Percentiles rank a stretch among this genome's conserved stretches.
Evolutionary conservation across 2,113 vertebrate species (phyloP).

Genomic region (Lates calcarifer): DNA sequence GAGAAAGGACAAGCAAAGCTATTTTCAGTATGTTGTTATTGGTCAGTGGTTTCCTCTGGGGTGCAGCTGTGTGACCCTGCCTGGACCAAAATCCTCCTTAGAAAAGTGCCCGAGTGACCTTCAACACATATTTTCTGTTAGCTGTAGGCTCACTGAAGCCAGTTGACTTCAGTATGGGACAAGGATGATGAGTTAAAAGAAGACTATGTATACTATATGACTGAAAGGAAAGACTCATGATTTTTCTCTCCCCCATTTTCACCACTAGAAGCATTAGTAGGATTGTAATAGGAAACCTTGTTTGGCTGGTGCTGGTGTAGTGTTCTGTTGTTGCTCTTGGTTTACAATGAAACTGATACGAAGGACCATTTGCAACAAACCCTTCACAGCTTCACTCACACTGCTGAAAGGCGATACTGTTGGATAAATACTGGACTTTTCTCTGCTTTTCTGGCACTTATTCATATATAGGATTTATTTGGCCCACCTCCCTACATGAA

Average conservation of each 20-base stretch:
- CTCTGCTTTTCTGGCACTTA: background rate
- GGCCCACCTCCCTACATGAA: background rate
- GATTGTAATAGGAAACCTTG: constrained; percentile 28
- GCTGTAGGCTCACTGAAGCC: background rate
- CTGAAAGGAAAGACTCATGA: background rate
- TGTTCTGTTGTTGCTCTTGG: constrained; percentile 36
- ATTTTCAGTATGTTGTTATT: constrained; percentile 33
- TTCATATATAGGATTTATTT: background rate
- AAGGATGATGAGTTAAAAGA: constrained; percentile 5
- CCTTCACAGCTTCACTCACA: constrained; percentile 12
- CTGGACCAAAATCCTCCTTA: background rate
- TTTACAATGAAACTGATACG: constrained; percentile 27
- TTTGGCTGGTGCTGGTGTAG: constrained; percentile 13
- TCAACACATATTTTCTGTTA: constrained; percentile 17
- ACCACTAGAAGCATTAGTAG: background rate
- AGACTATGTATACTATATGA: background rate
- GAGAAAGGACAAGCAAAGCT: constrained; percentile 2
- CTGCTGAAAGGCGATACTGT: background rate
- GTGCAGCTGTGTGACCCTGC: constrained; percentile 1
- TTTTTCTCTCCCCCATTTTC: background rate
- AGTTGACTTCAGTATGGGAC: constrained; percentile 7
- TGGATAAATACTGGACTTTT: background rate
- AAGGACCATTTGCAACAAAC: constrained; percentile 5
- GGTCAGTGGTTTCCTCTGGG: constrained; percentile 21
- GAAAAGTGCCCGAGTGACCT: constrained; percentile 10